These are phyloP conservation scores for Chrysochloris asiatica DNA, from an alignment of 2,113 vertebrate genomes.

Conservation along the genomic window DNA sequence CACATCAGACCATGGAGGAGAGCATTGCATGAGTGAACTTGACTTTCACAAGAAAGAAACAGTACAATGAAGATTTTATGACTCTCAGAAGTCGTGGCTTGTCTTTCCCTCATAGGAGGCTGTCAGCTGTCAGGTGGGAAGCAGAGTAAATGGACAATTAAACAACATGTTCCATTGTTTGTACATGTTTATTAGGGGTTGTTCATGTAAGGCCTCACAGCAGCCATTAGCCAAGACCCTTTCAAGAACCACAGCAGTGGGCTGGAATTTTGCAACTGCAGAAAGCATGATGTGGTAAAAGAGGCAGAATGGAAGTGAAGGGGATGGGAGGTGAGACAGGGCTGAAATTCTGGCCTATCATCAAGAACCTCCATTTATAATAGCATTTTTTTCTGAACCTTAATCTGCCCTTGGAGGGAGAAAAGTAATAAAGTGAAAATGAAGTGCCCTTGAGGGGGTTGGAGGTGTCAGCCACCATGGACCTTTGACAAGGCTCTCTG, in stretches of 20 bases:
- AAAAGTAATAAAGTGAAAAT: constrained; percentile 74
- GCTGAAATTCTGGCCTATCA: constrained; percentile 39
- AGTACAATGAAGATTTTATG: neutral
- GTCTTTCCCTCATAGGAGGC: neutral
- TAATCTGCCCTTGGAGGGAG: constrained; percentile 71
- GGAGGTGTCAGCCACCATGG: constrained; percentile 49
- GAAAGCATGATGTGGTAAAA: constrained; percentile 43
- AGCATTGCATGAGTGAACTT: neutral
- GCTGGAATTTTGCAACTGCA: neutral
- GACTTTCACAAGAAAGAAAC: neutral
- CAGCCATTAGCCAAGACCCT: constrained; percentile 45
- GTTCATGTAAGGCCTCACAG: neutral
- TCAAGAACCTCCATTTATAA: constrained; percentile 53
- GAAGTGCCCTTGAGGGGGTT: constrained; percentile 44
- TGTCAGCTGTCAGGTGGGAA: constrained; percentile 42
- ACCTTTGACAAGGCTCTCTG: constrained; percentile 76
- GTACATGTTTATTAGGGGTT: constrained; percentile 5
- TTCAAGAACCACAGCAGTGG: neutral
- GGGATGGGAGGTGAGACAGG: neutral
- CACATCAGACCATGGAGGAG: neutral
- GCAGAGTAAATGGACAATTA: constrained; percentile 12
- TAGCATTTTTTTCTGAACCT: constrained; percentile 39
- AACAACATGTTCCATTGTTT: neutral
- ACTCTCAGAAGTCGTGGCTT: neutral
- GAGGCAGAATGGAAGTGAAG: constrained; percentile 37